Percentiles rank a stretch among this genome's conserved stretches.
Evolutionary conservation across 2,888 invertebrate genomes (phyloP).

Genomic region (Autographa gamma): DNA sequence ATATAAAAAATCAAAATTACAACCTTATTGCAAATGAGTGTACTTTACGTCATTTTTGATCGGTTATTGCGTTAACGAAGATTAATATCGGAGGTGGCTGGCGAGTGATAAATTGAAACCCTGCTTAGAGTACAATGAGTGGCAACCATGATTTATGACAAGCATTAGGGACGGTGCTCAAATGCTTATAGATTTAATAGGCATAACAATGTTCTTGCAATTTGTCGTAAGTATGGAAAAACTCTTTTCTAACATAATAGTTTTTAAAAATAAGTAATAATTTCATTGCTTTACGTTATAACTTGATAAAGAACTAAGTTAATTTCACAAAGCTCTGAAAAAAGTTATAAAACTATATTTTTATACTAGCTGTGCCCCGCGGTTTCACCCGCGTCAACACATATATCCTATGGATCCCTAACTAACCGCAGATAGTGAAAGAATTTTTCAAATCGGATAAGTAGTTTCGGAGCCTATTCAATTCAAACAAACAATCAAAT

Average conservation of each 20-base stretch:
- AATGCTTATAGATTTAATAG: neutral
- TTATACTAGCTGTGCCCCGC: no score
- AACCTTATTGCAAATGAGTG: constrained; percentile 20
- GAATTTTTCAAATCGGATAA: no score
- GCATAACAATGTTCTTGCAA: neutral
- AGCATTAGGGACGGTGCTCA: constrained; percentile 27
- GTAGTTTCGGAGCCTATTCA: no score
- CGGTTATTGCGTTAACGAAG: constrained; percentile 50
- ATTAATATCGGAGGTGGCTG: constrained; percentile 47
- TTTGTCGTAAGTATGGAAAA: no score
- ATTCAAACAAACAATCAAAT: no score
- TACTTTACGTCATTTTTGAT: constrained; percentile 57
- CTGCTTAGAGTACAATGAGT: constrained; percentile 47
- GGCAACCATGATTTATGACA: constrained; percentile 60
- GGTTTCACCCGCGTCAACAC: no score
- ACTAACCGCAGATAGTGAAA: no score
- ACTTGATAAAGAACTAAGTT: no score
- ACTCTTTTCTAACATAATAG: neutral
- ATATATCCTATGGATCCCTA: no score
- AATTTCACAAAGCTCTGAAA: no score
- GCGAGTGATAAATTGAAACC: constrained; percentile 54
- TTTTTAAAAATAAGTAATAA: neutral
- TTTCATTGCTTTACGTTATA: no score
- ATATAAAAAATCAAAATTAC: neutral
- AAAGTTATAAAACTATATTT: no score